Evolutionary conservation across 2,797 vertebrate genomes (phyloP), one percentile per base, ranked within the genome.

Genomic region (Nannoperca australis): DNA sequence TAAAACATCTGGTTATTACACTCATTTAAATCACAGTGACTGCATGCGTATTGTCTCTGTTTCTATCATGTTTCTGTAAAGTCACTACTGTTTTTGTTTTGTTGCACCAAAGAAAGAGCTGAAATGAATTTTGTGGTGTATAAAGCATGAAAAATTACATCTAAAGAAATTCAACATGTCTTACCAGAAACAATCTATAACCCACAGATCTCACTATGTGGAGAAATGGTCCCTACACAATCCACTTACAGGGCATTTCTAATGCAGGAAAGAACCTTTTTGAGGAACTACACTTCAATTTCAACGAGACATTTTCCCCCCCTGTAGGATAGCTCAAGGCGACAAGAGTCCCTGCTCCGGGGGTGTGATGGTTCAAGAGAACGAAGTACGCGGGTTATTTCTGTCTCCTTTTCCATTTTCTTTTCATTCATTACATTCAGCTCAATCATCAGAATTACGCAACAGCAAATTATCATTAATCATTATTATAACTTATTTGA

Each of bases 381-480:
- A 18, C 44, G 18, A 45, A 45, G 44, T 2, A 2, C 17, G 24
- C 24, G 24, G 24, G 24, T 27, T 27, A 27, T 38, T 63, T 58
- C 53, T 38, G 40, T 32, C 32, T 22, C 5, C 15, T 15, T 51
- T 17, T 34, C 36, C 42, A 54, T 42, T n/a, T 24, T 47, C 40
- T 55, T 55, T 44, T 68, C 18, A 36, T 58, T 67, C 54, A 58
- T 40, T 5, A n/a, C 22, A 49, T 73, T 38, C 24, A 30, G 20
- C 18, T 61, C n/a, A 70, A 49, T 38, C 14, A 36, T 61, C 38
- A 22, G 7, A 47, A 4, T 50, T 5, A 63, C 17, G 32, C 17
- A 63, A 47, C 13, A 50, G 18, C 12, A 22, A 50, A 66, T 27
- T 27, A 27, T 27, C 24, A 27, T 27, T 27, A 27, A 1, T 27